Conservation (phyloP, 2,113 vertebrate genomes). For the Pelusios castaneus region DNA sequence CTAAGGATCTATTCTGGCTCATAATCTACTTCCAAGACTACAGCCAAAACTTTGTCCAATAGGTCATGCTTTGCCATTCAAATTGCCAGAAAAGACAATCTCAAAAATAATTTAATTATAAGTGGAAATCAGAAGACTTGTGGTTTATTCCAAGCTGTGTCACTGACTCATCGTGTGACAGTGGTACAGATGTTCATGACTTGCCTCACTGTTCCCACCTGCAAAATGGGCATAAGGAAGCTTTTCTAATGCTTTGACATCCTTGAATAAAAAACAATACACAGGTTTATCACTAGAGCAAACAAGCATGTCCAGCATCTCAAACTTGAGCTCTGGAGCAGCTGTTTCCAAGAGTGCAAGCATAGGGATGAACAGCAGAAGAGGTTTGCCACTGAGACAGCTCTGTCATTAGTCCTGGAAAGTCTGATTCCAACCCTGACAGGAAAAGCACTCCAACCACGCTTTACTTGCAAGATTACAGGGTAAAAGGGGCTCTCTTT, state of each 20-base stretch:
- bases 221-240: background rate
- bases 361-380: background rate
- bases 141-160: conserved; percentile 37
- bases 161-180: background rate
- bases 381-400: background rate
- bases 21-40: conserved; percentile 31
- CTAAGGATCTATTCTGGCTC: conserved; percentile 39
- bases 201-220: conserved; percentile 34
- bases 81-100: conserved; percentile 55
- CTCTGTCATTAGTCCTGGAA: background rate
- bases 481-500: background rate
- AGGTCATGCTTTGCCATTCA: conserved; percentile 44
- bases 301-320: background rate
- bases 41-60: conserved; percentile 52
- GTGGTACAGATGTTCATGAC: background rate
- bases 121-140: conserved; percentile 21
- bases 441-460: conserved; percentile 3
- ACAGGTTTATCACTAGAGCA: conserved; percentile 20
- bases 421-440: background rate
- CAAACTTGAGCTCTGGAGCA: background rate
- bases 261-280: conserved; percentile 14
- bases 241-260: conserved; percentile 12
- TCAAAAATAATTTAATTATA: conserved; percentile 64
- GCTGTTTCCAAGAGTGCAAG: background rate
- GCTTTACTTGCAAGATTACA: conserved; percentile 11